Evolutionary conservation across 2,113 vertebrate species (phyloP).

Genomic region (Osmerus mordax): DNA sequence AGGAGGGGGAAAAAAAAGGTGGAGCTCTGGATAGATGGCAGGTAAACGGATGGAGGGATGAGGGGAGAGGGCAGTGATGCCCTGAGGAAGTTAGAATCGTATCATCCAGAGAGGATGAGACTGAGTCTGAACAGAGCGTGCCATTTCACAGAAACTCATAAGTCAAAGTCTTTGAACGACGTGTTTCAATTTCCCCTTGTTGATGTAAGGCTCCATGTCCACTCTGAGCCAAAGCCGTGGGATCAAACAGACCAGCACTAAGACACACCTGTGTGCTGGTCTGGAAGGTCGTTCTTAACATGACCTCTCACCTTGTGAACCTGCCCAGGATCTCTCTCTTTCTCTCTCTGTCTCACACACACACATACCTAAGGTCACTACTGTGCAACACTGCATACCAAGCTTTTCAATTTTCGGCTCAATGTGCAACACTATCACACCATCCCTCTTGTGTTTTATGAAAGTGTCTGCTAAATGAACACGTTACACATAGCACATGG

Average conservation of each 20-base stretch:
- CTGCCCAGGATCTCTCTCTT: neutral
- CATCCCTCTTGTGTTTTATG: too few relatives aligned
- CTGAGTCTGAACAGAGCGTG: constrained; percentile 3
- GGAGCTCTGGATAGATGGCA: too few relatives aligned
- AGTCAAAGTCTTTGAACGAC: constrained; percentile 14
- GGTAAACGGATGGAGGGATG: neutral
- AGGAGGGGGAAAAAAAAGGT: neutral
- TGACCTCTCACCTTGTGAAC: neutral
- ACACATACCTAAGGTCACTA: too few relatives aligned
- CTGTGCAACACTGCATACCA: too few relatives aligned
- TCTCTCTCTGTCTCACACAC: neutral
- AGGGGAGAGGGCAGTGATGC: neutral
- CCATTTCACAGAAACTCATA: constrained; percentile 16
- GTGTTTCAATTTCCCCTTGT: constrained; percentile 36
- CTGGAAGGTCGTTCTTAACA: neutral
- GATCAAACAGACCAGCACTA: constrained; percentile 8
- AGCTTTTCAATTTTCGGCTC: too few relatives aligned
- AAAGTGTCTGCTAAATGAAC: too few relatives aligned
- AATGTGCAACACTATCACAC: too few relatives aligned
- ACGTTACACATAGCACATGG: too few relatives aligned
- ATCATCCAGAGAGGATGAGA: constrained; percentile 12
- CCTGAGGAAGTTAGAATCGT: neutral
- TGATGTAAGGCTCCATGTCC: constrained; percentile 18
- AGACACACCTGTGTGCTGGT: neutral
- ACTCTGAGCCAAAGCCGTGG: neutral